Base-by-base conservation (phyloP, 1,140 invertebrate species). In the Carcinoscorpius rotundicauda region DNA sequence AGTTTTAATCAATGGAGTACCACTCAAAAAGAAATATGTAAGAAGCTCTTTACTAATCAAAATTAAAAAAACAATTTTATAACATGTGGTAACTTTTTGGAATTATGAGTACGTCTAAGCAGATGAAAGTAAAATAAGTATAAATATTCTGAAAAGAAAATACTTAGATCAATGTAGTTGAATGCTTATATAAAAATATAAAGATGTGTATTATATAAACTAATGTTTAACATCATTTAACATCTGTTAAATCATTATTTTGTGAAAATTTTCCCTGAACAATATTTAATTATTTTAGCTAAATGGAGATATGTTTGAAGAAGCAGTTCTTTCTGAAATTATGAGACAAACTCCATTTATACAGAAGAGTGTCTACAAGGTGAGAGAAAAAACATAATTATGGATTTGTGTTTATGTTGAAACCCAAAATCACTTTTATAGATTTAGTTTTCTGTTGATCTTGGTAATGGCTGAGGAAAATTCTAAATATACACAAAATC, bases 1-100 rank as follows among this genome's bases (percentile, higher is more conserved):
- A 76, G 94, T 91, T 5, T 77, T 99, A 53, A 76, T 99, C 50
- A 99, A 99, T 79, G 97, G 97, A 4, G 85, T 96, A 57, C 90
- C 93, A 4, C 77, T 99, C 62, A 82, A 86, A 56, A 81, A 86
- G 66, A 80, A 81, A 68, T 84, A 75, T 64, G 73, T 82, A 8
- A 74, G 29, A 29, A 29, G 29, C 70, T 48, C 29, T 29, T 29
- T 29, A 29, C 29, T 29, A 2, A 65, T 70, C 56, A 52, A 52
- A 53, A 53, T 9, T 48, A 9, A 63, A 51, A 49, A 49, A 10
- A 9, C 6, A 64, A 66, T 9, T 64, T 48, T 8, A 5, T 5
- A 9, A 11, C 3, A n/a, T 9, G 49, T 62, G 49, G 3, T 8
- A 48, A 3, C 5, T 51, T 50, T 66, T 10, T 10, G 6, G 2